Conservation (phyloP, 1,140 invertebrate species). For the Cherax quadricarinatus region DNA sequence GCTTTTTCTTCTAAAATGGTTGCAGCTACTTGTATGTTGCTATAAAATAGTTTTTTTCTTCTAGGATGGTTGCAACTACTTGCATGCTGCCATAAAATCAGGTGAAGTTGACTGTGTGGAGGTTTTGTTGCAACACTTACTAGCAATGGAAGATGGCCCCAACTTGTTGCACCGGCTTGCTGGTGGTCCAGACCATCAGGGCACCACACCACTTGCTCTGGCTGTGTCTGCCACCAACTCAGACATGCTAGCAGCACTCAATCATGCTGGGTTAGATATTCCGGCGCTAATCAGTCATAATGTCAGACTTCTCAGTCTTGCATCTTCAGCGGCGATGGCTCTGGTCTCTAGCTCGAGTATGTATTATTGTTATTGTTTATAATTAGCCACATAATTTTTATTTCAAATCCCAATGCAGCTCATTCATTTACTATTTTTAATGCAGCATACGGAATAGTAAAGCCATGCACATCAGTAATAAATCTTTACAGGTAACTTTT, state of each 20-base stretch:
- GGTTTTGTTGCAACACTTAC: constrained; percentile 53
- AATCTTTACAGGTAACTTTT: too few relatives aligned
- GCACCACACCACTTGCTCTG: constrained; percentile 55
- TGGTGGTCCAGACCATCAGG: constrained; percentile 51
- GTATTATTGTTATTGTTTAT: constrained; percentile 26
- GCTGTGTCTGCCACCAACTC: constrained; percentile 41
- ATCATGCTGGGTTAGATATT: constrained; percentile 56
- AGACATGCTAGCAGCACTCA: constrained; percentile 38
- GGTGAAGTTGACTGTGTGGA: constrained; percentile 65
- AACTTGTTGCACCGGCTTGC: constrained; percentile 64
- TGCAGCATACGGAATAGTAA: neutral
- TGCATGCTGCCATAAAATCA: constrained; percentile 69
- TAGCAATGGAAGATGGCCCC: constrained; percentile 35
- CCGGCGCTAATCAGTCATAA: constrained; percentile 44
- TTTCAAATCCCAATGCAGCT: neutral
- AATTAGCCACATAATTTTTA: neutral
- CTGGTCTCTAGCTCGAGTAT: constrained; percentile 44
- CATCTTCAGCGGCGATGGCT: constrained; percentile 39
- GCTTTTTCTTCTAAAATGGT: constrained; percentile 52
- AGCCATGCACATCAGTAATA: too few relatives aligned
- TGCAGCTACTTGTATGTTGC: constrained; percentile 69
- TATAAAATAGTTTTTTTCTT: constrained; percentile 50
- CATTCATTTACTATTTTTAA: neutral
- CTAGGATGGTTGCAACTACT: constrained; percentile 70
- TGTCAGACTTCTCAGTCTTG: constrained; percentile 39